Conservation (phyloP, 2,888 invertebrate genomes). For the Campoletis raptor region DNA sequence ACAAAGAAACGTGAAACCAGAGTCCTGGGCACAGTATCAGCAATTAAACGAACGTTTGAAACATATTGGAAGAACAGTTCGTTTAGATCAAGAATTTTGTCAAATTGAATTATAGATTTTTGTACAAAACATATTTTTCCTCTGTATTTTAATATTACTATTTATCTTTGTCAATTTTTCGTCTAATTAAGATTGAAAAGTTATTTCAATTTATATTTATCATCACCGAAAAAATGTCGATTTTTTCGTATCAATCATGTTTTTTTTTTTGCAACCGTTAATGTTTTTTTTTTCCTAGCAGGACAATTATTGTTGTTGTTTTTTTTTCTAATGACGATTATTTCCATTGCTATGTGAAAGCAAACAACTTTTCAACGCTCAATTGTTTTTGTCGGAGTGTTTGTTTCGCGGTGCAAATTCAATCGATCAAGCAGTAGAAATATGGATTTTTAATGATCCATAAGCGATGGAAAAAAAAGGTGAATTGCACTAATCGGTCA, state of each 20-base stretch:
- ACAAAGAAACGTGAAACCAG: constrained; percentile 28
- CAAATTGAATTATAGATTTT: not conserved
- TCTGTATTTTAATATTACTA: not conserved
- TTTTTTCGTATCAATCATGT: not conserved
- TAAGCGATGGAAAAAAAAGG: constrained; percentile 20
- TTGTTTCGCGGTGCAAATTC: constrained; percentile 3
- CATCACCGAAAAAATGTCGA: not conserved
- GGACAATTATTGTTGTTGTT: not conserved
- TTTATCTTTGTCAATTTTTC: not conserved
- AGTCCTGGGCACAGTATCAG: constrained; percentile 41
- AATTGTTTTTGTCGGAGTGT: not conserved
- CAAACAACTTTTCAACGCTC: constrained; percentile 3
- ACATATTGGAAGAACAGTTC: not conserved
- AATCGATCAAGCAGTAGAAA: constrained; percentile 32
- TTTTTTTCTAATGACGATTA: not conserved
- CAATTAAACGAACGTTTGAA: constrained; percentile 20
- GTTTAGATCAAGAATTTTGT: constrained; percentile 14
- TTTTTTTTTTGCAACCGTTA: not conserved
- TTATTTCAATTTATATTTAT: not conserved
- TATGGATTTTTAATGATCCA: constrained; percentile 61
- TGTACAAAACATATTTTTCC: not conserved
- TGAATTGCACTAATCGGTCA: not conserved
- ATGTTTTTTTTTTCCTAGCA: not conserved
- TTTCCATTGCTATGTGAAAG: not conserved
- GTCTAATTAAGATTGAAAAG: not conserved